Evolutionary conservation across 2,888 invertebrate genomes (phyloP).

Genomic region (Anoplius nigerrimus): DNA sequence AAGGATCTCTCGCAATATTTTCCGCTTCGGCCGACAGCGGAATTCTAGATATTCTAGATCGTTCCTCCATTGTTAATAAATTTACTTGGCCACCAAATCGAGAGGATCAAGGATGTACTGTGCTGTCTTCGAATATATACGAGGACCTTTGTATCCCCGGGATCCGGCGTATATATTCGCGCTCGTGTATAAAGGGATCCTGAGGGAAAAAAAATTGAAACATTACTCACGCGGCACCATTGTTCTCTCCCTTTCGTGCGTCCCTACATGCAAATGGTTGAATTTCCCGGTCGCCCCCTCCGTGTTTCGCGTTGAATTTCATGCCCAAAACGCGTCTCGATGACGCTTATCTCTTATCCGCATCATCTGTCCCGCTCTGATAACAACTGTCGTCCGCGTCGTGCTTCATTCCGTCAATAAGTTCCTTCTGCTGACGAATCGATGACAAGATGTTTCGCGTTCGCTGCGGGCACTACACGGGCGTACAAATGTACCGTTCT

Average conservation of each 20-base stretch:
- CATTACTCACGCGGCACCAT: conserved; percentile 38
- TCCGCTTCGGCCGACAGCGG: too few relatives aligned
- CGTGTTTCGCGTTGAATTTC: conserved; percentile 32
- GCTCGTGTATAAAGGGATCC: conserved; percentile 28
- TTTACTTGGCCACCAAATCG: conserved; percentile 31
- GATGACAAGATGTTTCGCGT: too few relatives aligned
- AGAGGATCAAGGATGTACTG: conserved; percentile 28
- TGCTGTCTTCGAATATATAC: conserved; percentile 34
- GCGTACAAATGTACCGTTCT: too few relatives aligned
- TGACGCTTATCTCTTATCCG: conserved; percentile 33
- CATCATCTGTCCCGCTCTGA: conserved; percentile 19
- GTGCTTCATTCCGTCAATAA: too few relatives aligned
- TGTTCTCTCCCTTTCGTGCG: conserved; percentile 34
- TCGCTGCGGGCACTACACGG: too few relatives aligned
- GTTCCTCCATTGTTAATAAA: conserved; percentile 31
- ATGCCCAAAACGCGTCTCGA: conserved; percentile 32
- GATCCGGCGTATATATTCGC: conserved; percentile 36
- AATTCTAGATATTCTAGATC: neutral
- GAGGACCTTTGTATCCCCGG: conserved; percentile 34
- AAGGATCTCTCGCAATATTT: too few relatives aligned
- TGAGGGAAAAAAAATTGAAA: conserved; percentile 37
- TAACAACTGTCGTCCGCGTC: conserved; percentile 8
- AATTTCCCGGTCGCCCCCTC: conserved; percentile 23
- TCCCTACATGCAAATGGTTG: conserved; percentile 35
- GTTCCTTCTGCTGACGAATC: too few relatives aligned